Conservation (phyloP, 2,797 vertebrate species). For the Molossus alvarezi region DNA sequence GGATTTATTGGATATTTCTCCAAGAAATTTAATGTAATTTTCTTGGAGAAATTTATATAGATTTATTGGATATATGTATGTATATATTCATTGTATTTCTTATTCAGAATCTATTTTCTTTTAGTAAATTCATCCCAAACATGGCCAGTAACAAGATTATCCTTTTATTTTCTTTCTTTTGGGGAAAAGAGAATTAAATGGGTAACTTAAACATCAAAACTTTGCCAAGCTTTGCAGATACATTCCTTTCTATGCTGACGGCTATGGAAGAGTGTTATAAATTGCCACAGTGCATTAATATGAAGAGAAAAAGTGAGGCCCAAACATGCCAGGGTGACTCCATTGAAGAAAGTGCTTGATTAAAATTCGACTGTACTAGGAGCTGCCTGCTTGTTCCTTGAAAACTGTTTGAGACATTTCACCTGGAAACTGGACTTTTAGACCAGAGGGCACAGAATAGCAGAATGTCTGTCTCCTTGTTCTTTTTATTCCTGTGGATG, state of each 20-base stretch:
- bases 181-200: background rate
- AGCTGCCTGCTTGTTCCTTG: background rate
- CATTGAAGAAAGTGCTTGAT: background rate
- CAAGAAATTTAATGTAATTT: too few species aligned
- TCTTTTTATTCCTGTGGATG: background rate
- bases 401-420: slow-evolving; percentile 11
- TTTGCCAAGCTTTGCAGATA: slow-evolving; percentile 58
- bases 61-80: background rate
- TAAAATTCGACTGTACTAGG: background rate
- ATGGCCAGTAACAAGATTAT: background rate
- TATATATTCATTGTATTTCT: slow-evolving; percentile 45
- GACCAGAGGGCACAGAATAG: background rate
- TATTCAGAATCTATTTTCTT: slow-evolving; percentile 46
- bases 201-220: slow-evolving; percentile 25
- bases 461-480: background rate
- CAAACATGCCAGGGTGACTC: background rate
- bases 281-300: background rate
- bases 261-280: background rate
- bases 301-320: background rate
- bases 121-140: background rate
- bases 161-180: slow-evolving; percentile 7
- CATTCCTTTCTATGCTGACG: background rate
- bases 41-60: too few species aligned
- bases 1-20: too few species aligned
- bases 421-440: background rate